phyloP scores from a whole-genome alignment of 2,797 vertebrate genomes.

The Scolopax bukidnonensis region DNA sequence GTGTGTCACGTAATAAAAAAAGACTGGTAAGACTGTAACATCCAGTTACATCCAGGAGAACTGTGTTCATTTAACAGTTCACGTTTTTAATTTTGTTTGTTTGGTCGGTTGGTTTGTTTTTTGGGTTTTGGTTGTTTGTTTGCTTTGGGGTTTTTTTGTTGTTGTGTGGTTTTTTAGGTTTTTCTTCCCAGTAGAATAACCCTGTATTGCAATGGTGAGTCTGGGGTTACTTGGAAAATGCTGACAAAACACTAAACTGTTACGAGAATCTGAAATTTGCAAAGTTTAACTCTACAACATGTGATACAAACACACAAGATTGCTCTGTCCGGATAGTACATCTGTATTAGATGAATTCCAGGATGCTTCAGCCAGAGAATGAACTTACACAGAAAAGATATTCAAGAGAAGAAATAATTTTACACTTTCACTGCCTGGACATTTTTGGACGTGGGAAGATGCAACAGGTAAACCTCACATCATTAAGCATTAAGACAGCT shows the following conservation, averaged over 20 bases:
- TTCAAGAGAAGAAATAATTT: not conserved
- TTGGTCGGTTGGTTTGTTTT: not conserved
- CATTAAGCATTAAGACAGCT: not conserved
- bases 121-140: too few species aligned
- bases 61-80: not conserved
- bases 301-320: not conserved
- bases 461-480: not conserved
- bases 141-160: not conserved
- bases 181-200: not conserved
- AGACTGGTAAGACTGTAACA: not conserved
- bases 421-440: not conserved
- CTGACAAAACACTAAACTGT: not conserved
- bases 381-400: not conserved
- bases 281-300: not conserved
- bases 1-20: not conserved
- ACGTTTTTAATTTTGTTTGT: not conserved
- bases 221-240: not conserved
- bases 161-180: fast-evolving
- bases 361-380: not conserved
- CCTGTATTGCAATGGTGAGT: not conserved
- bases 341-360: not conserved
- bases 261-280: not conserved
- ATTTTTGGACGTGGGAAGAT: not conserved
- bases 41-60: not conserved
- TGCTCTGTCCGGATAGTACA: not conserved